A percentile compares a stretch with the other conserved stretches of the same genome.
Evolutionary conservation across 1,140 invertebrate genomes (phyloP).

Genomic region (Ips typographus): DNA sequence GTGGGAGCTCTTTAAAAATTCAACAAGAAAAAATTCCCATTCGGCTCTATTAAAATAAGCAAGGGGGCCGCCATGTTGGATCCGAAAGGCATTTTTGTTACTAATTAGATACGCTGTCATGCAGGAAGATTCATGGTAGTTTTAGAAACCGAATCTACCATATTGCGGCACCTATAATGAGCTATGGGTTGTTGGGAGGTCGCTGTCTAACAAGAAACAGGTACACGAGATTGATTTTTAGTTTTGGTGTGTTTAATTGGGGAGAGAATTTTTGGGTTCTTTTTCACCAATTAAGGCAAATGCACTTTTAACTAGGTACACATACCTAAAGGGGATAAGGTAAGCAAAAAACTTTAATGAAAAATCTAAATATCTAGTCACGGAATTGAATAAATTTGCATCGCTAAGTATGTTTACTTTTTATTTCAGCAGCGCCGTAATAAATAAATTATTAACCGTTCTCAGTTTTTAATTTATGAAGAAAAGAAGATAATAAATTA

Average conservation of each 20-base stretch:
- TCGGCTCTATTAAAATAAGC: constrained; percentile 6
- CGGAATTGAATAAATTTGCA: constrained; percentile 28
- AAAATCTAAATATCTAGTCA: constrained; percentile 11
- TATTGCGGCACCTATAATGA: constrained; percentile 35
- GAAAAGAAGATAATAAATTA: constrained; percentile 35
- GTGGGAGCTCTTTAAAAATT: background rate
- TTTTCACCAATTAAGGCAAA: background rate
- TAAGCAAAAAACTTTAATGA: background rate
- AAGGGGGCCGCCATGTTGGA: constrained; percentile 27
- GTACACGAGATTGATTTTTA: constrained; percentile 20
- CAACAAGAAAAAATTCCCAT: background rate
- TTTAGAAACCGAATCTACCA: constrained; percentile 34
- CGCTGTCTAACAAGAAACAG: constrained; percentile 22
- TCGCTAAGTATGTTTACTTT: constrained; percentile 32
- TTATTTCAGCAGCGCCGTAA: constrained; percentile 26
- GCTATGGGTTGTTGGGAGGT: constrained; percentile 30
- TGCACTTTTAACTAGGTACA: background rate
- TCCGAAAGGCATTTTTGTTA: constrained; percentile 31
- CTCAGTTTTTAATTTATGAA: constrained; percentile 28
- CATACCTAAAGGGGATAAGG: too few species aligned
- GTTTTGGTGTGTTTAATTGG: constrained; percentile 13
- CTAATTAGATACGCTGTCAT: constrained; percentile 35
- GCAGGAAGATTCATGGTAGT: constrained; percentile 33
- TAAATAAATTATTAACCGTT: constrained; percentile 35
- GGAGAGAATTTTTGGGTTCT: background rate